These are phyloP conservation scores for Apotomis capreana DNA, from an alignment of 2,888 invertebrate species.

Conservation along the genomic window DNA sequence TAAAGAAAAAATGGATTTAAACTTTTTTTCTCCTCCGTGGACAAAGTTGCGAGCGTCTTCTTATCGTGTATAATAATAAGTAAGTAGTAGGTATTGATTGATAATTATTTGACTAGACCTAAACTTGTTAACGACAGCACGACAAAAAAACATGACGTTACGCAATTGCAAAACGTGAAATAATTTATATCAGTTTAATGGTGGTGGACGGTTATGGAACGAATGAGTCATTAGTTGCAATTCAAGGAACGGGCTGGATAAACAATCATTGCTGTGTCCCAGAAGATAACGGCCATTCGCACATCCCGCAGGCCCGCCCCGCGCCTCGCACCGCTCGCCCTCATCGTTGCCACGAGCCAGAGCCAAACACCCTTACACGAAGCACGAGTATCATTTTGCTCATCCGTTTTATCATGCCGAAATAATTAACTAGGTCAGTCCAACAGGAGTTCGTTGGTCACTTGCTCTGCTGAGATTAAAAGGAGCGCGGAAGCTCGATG, in stretches of 20 bases:
- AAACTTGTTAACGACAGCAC: background rate
- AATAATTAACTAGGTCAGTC: background rate
- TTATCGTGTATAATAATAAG: no score
- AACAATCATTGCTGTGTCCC: constrained; percentile 82
- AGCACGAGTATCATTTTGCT: background rate
- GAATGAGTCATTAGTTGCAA: constrained; percentile 80
- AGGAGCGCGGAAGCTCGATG: background rate
- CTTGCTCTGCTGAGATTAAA: background rate
- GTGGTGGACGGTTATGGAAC: constrained; percentile 67
- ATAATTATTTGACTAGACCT: background rate
- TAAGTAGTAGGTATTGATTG: no score
- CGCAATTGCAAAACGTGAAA: constrained; percentile 31
- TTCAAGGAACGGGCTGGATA: constrained; percentile 82
- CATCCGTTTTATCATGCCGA: background rate
- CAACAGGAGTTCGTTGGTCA: background rate
- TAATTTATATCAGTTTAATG: constrained; percentile 48
- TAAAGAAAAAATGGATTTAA: no score
- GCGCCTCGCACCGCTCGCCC: constrained; percentile 45
- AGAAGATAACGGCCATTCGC: constrained; percentile 80
- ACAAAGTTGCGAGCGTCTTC: no score
- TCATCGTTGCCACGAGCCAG: constrained; percentile 36
- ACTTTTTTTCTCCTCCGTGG: no score
- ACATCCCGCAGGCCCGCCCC: constrained; percentile 67
- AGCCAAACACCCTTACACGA: constrained; percentile 9
- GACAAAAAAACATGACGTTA: constrained; percentile 8